Evolutionary conservation across 2,888 invertebrate species (phyloP), one percentile per base, ranked within the genome.

Genomic region (Eurytoma californica): DNA sequence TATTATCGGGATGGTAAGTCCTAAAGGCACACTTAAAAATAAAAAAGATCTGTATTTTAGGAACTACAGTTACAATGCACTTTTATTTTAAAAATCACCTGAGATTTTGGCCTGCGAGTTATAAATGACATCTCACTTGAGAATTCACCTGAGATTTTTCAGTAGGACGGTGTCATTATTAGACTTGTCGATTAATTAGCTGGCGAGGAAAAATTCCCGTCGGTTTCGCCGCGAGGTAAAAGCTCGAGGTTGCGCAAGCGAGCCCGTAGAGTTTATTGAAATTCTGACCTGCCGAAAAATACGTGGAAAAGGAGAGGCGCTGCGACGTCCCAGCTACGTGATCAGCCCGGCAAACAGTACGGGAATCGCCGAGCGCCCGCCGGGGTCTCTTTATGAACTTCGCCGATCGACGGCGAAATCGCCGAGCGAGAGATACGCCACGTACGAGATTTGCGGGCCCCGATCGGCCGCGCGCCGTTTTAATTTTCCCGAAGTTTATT

Each of bases 271-370:
- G n/a, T 55, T 55, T 65, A 77, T 72, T 60, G 57, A 72, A 68
- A 66, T 72, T 72, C 72, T 61, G 66, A 78, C 67, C 77, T 67
- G 72, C 28, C 49, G 49, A 28, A 49, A 20, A 53, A 65, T 47
- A 24, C 20, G 51, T 12, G 0, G 57, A n/a, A 28, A 14, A 63
- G 69, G 55, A 69, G 55, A 47, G 47, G n/a, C 20, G 20, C 55
- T 7, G 18, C 55, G 55, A 55, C 13, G 53, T 12, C 13, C 18
- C 49, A 7, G 49, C 53, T 72, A 67, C 77, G 65, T 77, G 77
- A 60, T 55, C 39, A n/a, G 24, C 30, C 20, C 28, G 39, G 12
- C 49, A 14, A 47, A 13, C 24, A 12, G 16, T 14, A 24, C 18
- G 47, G 16, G 57, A 63, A 24, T 49, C 53, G 47, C 28, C 9